Base-by-base conservation (phyloP, 2,888 invertebrate genomes). In the Euzophera pinguis region DNA sequence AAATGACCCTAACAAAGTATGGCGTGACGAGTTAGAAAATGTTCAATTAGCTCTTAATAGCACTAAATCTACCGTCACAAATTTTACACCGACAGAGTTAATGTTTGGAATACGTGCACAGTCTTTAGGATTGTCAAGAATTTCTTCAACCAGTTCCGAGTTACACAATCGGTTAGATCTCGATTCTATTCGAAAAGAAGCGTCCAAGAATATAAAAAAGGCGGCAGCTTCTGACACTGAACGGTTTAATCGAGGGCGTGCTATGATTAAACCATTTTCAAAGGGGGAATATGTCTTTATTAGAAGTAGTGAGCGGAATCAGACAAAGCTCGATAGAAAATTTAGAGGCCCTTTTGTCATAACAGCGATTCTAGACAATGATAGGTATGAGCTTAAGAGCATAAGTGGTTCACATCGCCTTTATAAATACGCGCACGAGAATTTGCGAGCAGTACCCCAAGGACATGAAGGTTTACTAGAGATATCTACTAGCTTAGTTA, bases 391-490 rank as follows among this genome's bases (percentile, higher is more conserved):
- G 10, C 12, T 42, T 3, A 22, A 27, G 10, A 8, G 9, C 22
- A 10, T 42, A 1, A 12, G 3, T 27, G 42, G 42, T 4, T 22
- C 12, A 12, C 7, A 27, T 12, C 16, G 42, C 6, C 1, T 27
- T n/a, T 42, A 22, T n/a, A 42, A 42, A 27, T 42, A 42, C 12
- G 4, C 42, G 1, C 42, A 42, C 27, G 42, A 42, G n/a, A 22
- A 12, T 7, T 27, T 42, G 42, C 22, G 42, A 6, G 1, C 3
- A 14, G 38, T 38, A 14, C 38, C 38, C 1, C 4, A 59, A 8
- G 59, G 52, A 10, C 10, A 6, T 27, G 52, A 50, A 2, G 62
- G 62, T 0, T 50, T 64, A 41, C 9, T 55, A 0, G 58, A 62
- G 17, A 38, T 58, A 45, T 35, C 57, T 34, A 52, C 49, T 16